Conservation (phyloP, 1,140 invertebrate species). For the Plectrocnemia conspersa region DNA sequence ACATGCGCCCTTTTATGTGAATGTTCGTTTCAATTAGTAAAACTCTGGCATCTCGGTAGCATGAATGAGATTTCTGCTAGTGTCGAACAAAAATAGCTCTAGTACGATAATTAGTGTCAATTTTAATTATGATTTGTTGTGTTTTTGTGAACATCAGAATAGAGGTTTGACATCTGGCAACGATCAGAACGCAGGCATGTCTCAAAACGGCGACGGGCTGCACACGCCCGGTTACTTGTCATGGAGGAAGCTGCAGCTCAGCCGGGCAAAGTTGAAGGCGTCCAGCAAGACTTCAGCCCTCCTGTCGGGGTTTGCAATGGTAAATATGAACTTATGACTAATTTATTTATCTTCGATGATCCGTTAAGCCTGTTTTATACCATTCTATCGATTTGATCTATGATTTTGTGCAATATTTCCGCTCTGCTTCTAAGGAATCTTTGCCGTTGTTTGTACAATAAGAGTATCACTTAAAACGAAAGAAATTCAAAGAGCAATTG, state of each 20-base stretch:
- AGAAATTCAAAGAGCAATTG: no score
- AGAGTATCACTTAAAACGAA: no score
- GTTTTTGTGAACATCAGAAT: constrained; percentile 20
- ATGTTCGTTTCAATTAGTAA: background rate
- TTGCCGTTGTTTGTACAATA: no score
- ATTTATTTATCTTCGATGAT: constrained; percentile 5
- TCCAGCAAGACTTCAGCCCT: constrained; percentile 95
- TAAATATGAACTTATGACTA: constrained; percentile 45
- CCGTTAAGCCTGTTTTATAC: background rate
- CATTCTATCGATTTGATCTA: background rate
- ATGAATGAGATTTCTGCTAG: background rate
- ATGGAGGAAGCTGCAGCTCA: constrained; percentile 88
- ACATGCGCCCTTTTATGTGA: background rate
- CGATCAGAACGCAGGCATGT: constrained; percentile 38
- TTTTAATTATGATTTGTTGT: constrained; percentile 11
- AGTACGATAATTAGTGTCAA: constrained; percentile 1
- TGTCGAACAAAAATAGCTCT: background rate
- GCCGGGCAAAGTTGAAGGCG: constrained; percentile 92
- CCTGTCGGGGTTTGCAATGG: constrained; percentile 96
- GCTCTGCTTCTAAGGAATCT: background rate
- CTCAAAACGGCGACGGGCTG: constrained; percentile 66
- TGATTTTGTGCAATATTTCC: background rate
- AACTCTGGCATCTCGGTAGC: background rate
- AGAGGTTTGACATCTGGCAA: constrained; percentile 29
- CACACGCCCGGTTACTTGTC: constrained; percentile 78